Percentiles rank a stretch among this genome's conserved stretches.
Conservation (phyloP, 2,888 invertebrate species). For the Dicyrtomina minuta region DNA sequence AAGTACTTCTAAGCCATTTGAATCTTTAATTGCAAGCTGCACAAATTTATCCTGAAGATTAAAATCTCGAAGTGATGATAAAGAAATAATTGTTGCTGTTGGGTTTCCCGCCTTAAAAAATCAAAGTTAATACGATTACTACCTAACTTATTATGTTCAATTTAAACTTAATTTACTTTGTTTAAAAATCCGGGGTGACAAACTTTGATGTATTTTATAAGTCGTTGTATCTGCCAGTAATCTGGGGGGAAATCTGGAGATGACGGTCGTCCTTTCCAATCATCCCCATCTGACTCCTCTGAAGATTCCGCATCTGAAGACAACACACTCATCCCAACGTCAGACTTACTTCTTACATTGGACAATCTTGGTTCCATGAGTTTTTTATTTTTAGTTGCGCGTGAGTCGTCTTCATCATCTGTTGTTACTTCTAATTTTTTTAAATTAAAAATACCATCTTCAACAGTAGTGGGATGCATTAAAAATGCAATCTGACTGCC, state of each 20-base stretch:
- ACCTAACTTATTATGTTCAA: too few species aligned
- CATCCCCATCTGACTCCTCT: conserved; percentile 39
- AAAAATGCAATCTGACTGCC: neutral
- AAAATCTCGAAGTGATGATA: conserved; percentile 86
- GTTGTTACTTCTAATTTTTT: neutral
- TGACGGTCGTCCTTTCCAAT: conserved; percentile 35
- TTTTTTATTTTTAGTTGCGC: too few species aligned
- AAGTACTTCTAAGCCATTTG: conserved; percentile 88
- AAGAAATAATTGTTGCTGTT: conserved; percentile 87
- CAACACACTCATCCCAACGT: neutral
- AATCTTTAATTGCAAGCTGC: conserved; percentile 81
- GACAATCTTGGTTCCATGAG: too few species aligned
- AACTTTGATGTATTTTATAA: conserved; percentile 87
- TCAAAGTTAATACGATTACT: neutral
- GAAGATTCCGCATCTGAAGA: conserved; percentile 50
- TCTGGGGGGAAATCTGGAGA: conserved; percentile 76
- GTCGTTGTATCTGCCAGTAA: conserved; percentile 93
- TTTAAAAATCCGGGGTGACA: too few species aligned
- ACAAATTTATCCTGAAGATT: conserved; percentile 79
- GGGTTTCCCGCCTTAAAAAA: conserved; percentile 76
- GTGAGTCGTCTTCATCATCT: neutral
- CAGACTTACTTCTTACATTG: too few species aligned
- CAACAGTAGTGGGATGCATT: too few species aligned
- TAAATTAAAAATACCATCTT: too few species aligned
- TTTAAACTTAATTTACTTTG: too few species aligned